Evolutionary conservation across 2,113 vertebrate genomes (phyloP), one percentile per base, ranked within the genome.

Genomic region (Alouatta palliata): DNA sequence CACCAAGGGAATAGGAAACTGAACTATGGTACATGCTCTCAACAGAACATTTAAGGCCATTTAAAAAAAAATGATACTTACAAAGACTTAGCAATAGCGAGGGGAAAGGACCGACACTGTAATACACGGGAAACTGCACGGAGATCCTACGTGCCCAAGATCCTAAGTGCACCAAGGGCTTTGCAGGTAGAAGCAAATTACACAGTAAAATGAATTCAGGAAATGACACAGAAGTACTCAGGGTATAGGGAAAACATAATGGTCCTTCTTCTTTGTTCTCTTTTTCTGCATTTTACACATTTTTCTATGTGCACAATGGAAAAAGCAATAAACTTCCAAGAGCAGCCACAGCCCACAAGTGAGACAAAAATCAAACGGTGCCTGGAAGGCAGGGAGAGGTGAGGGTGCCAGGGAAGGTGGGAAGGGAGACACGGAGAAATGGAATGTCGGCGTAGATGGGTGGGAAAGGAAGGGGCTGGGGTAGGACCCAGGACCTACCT

Each of bases 401-500:
- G 17, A n/a, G 35, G 30, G 21, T 6, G 35, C 6, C 3, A 30
- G 9, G 30, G n/a, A 16, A 32, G 49, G n/a, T 17, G 37, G 7
- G 7, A 23, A 58, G 27, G 68, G 1, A 76, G 32, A 5, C 40
- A 19, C 16, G 8, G 1, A 45, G 35, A 58, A 30, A 37, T 11
- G 25, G 9, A 54, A 25, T 10, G 23, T 30, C 17, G 16, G 2
- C 47, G 2, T 23, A 0, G 32, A 3, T 0, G 7, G 54, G 17
- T 13, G 13, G 14, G 30, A 7, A 49, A 14, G 3, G 21, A 30
- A 1, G 5, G 1, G 5, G 68, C 13, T 19, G 16, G 32, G 5
- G 25, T 10, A 11, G 30, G 10, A 8, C 7, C 27, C 9, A 4
- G 40, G 90, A 79, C 97, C 95, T 98, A 99, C 99, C 99, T 99